Evolutionary conservation across 2,113 vertebrate species (phyloP), one percentile per base, ranked within the genome.

Genomic region (Rhombomys opimus): DNA sequence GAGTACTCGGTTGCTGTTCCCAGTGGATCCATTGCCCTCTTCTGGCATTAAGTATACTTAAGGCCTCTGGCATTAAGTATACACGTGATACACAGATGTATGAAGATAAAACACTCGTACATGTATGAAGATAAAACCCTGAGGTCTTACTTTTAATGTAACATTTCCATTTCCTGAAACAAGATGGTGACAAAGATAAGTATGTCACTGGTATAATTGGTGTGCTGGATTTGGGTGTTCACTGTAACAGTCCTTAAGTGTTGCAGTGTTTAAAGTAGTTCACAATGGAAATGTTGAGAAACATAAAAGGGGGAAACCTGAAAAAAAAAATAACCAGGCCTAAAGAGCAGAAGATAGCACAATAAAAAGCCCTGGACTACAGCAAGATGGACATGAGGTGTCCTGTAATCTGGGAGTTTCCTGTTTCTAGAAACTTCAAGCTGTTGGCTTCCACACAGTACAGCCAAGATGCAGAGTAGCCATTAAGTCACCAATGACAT

Each of bases 321-420:
- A 52, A 65, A 90, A 91, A 70, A 57, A 57, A 86, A 77, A 35
- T 32, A 63, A 73, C 41, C 1, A 76, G 41, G 50, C 75, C 52
- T 93, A 59, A 72, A 88, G 84, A 68, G 23, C 35, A 35, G 20
- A 85, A 93, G 38, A 94, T 9, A 1, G n/a, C 35, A 73, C 73
- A 82, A 50, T 46, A 23, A 80, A 27, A 68, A 87, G 9, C 18
- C 67, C 5, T 8, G 32, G n/a, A 52, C 65, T 59, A 22, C 1
- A 18, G 18, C 1, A 9, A 41, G 63, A 9, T 3, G 32, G 50
- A 9, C 3, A 7, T 35, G 14, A 7, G 6, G 22, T 14, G 18
- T 75, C 38, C 81, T n/a, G 10, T 68, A 67, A 78, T 46, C 63
- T 92, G 17, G 25, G 25, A 10, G 41, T 11, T 32, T 67, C 18